phyloP scores from a whole-genome alignment of 2,797 vertebrate species.

The Sciaenops ocellatus region DNA sequence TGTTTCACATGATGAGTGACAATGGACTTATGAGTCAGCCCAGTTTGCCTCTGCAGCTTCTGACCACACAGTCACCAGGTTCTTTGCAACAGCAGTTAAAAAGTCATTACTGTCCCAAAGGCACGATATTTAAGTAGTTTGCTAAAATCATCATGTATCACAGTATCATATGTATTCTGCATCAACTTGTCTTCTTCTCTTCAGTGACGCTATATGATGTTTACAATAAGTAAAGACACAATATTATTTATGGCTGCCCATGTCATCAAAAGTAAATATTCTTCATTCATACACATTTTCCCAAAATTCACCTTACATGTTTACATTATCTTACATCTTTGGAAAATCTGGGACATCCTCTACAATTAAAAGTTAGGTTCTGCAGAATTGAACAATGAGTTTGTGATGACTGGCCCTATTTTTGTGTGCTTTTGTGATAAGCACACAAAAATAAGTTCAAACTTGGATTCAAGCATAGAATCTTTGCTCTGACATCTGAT shows the following conservation, averaged over 20 bases:
- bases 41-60: slow-evolving; percentile 60
- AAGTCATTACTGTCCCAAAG: neutral
- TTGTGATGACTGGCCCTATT: neutral
- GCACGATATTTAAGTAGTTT: neutral
- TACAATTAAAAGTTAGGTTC: neutral
- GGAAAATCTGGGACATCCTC: neutral
- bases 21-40: slow-evolving; percentile 74
- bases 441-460: neutral
- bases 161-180: neutral
- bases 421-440: no score
- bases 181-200: neutral
- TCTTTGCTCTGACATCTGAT: neutral
- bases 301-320: no score
- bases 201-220: neutral
- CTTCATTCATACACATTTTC: neutral
- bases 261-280: neutral
- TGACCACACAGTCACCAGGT: slow-evolving; percentile 49
- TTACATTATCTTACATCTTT: no score
- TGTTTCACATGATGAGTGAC: slow-evolving; percentile 79
- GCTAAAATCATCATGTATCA: neutral
- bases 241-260: neutral
- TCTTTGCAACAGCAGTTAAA: slow-evolving; percentile 30
- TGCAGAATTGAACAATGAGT: neutral
- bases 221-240: neutral
- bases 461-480: neutral